These are phyloP conservation scores for Hymenochirus boettgeri DNA, from an alignment of 2,113 vertebrate genomes.

Conservation along the genomic window DNA sequence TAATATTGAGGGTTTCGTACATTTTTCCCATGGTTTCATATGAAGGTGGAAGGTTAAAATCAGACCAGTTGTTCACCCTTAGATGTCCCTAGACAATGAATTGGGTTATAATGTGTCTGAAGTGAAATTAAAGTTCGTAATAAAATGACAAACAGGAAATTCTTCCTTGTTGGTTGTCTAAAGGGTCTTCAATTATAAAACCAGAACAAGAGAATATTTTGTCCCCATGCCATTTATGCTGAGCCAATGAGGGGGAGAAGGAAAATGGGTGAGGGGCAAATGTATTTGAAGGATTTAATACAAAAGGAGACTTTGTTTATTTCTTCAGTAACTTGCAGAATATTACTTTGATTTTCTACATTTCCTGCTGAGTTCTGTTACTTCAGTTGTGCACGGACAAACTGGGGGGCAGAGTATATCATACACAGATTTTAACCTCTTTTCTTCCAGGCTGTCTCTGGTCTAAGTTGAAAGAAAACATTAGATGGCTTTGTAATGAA, in stretches of 20 bases:
- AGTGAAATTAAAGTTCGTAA: background rate
- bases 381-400: background rate
- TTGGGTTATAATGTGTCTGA: background rate
- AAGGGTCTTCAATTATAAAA: background rate
- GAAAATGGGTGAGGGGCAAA: background rate
- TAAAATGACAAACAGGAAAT: slow-evolving; percentile 6
- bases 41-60: background rate
- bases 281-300: background rate
- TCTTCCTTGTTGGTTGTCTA: background rate
- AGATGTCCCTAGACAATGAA: background rate
- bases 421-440: background rate
- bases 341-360: background rate
- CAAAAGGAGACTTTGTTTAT: background rate
- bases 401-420: background rate
- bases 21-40: background rate
- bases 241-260: background rate
- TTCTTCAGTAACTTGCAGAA: background rate
- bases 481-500: too few species aligned
- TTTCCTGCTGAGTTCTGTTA: background rate
- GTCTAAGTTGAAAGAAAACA: too few species aligned
- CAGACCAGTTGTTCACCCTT: background rate
- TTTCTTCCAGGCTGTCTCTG: background rate
- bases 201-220: slow-evolving; percentile 17
- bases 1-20: background rate
- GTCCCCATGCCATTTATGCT: background rate